A percentile compares a stretch with the other conserved stretches of the same genome.
Conservation (phyloP, 2,113 vertebrate species). For the Danio rerio region GRCz12tu NC_133184.1:3169501-3170000, state of each 20-base stretch:
- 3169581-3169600: too few species aligned
- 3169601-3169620: too few species aligned
- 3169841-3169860: too few species aligned
- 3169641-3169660: neutral
- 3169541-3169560: too few species aligned
- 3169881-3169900: neutral
- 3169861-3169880: too few species aligned
- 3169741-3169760: conserved; percentile 3
- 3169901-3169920: neutral
- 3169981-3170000: neutral
- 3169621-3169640: neutral
- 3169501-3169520: too few species aligned
- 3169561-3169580: too few species aligned
- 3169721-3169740: conserved; percentile 1
- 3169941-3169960: neutral
- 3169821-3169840: too few species aligned
- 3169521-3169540: too few species aligned
- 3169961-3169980: neutral
- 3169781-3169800: neutral
- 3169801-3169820: too few species aligned
- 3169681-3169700: neutral
- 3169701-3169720: neutral
- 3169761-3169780: neutral
- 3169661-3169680: neutral
- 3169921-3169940: neutral